A percentile compares a stretch with the other conserved stretches of the same genome.
Conservation (phyloP, 2,113 vertebrate species). For the Felis catus region F.catus_Fca126_mat1.0 CM031419.1:151982501-151983000, state of each 20-base stretch:
- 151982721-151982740: background rate
- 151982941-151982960: background rate
- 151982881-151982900: background rate
- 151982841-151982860: background rate
- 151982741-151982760: background rate
- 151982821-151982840: background rate
- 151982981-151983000: background rate
- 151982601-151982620: background rate
- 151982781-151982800: background rate
- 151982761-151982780: background rate
- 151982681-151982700: background rate
- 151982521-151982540: background rate
- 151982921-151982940: background rate
- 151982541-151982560: background rate
- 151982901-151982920: background rate
- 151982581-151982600: background rate
- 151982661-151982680: background rate
- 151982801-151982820: background rate
- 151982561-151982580: background rate
- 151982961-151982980: background rate
- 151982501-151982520: background rate
- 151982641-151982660: background rate
- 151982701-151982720: background rate
- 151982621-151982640: background rate
- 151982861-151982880: background rate